Evolutionary conservation across 2,888 invertebrate genomes (phyloP), one percentile per base, ranked within the genome.

Genomic region (Drosophila pseudotalamancana): DNA sequence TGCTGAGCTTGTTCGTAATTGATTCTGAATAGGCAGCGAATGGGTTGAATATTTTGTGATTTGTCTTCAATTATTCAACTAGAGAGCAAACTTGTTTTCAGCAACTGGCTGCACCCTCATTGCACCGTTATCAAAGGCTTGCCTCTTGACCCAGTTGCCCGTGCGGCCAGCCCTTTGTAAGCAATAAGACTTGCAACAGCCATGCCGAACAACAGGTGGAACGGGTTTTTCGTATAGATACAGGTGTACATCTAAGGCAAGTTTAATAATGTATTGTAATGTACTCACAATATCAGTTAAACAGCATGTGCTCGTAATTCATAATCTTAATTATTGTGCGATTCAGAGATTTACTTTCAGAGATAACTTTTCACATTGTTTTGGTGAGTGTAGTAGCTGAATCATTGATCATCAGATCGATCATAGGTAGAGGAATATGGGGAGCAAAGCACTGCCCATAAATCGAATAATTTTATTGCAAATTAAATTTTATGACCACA

Each of bases 401-500:
- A 57, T 71, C 65, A 54, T 54, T 42, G 67, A 57, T 71, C 65
- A 54, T 54, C 46, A 16, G 49, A 31, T 50, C 19, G 34, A 56
- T 60, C 27, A 37, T 25, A 51, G 21, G 18, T 14, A 11, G 49
- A 31, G 63, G 27, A 34, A 34, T 62, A 62, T 64, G 56, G 48
- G n/a, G 18, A 68, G 53, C 46, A 64, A 43, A 14, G 18, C 53
- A 54, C 49, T 43, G 65, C 18, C 72, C 69, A 62, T 67, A 75
- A 75, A 75, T 74, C 61, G 64, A 77, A 77, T 73, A 65, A 67
- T 63, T 81, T 78, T 39, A 77, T 79, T 65, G 72, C 64, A 81
- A 78, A 79, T 65, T 61, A 57, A 76, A 57, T 69, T 70, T 72
- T 61, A 65, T 70, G 57, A 60, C 42, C 66, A 57, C 70, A 74